Evolutionary conservation across 2,888 invertebrate genomes (phyloP).

Genomic region (Papilio elwesi): DNA sequence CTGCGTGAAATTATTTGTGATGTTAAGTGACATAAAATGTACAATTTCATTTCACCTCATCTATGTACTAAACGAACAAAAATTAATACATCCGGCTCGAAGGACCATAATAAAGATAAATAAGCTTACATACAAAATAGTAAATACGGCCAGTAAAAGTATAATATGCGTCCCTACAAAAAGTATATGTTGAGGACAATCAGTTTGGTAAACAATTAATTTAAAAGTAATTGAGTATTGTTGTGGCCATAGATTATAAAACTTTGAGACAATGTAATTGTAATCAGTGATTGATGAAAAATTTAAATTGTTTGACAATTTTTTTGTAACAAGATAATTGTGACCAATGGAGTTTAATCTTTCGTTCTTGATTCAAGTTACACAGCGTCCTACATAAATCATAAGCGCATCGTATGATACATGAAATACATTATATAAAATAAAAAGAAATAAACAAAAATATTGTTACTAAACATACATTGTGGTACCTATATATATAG

Average conservation of each 20-base stretch:
- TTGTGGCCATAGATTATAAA: neutral
- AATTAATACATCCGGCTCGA: neutral
- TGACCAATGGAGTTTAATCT: too few relatives aligned
- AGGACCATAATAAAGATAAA: neutral
- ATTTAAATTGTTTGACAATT: neutral
- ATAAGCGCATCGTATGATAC: too few relatives aligned
- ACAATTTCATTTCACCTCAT: neutral
- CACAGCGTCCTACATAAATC: too few relatives aligned
- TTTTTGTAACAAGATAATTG: too few relatives aligned
- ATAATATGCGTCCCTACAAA: too few relatives aligned
- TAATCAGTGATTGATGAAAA: neutral
- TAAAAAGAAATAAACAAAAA: too few relatives aligned
- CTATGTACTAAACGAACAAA: constrained; percentile 3
- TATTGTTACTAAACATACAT: too few relatives aligned
- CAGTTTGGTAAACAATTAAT: neutral
- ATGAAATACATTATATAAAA: too few relatives aligned
- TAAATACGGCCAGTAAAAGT: constrained; percentile 2
- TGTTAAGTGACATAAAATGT: neutral
- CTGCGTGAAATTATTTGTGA: neutral
- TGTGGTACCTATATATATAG: too few relatives aligned
- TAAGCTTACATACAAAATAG: too few relatives aligned
- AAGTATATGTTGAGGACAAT: neutral
- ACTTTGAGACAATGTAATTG: neutral
- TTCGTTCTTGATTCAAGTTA: too few relatives aligned
- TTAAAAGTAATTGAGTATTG: constrained; percentile 3